These are phyloP conservation scores for Bubo scandiacus DNA, from an alignment of 2,113 vertebrate species.

Conservation along the genomic window DNA sequence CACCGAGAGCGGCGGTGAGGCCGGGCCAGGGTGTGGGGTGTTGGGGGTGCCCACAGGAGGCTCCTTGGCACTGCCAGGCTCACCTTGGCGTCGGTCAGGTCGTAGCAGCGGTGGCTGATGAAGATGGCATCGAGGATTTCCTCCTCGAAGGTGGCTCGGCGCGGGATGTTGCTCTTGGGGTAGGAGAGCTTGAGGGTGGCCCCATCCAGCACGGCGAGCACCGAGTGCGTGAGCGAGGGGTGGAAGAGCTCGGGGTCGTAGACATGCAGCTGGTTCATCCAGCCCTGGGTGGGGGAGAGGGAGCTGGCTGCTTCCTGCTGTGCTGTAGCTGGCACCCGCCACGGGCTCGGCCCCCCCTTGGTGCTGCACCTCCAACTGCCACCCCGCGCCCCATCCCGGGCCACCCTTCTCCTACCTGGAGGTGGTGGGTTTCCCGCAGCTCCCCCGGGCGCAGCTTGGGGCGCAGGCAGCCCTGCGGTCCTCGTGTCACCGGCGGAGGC, in stretches of 20 bases:
- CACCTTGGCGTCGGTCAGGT: constrained; percentile 82
- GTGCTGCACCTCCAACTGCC: background rate
- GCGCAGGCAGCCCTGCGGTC: background rate
- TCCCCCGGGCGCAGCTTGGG: constrained; percentile 23
- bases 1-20: background rate
- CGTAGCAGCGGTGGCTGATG: constrained; percentile 73
- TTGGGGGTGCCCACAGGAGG: accelerated
- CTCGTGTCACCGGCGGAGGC: background rate
- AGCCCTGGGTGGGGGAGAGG: constrained; percentile 73
- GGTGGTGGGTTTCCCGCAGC: background rate
- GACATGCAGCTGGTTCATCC: constrained; percentile 84
- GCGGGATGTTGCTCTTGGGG: constrained; percentile 78
- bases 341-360: accelerated
- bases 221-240: constrained; percentile 80
- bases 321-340: background rate
- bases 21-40: accelerated
- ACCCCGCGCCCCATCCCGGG: background rate
- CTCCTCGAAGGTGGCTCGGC: constrained; percentile 79
- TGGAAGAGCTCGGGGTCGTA: constrained; percentile 85
- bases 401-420: constrained; percentile 76
- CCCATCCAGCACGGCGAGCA: constrained; percentile 81
- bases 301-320: background rate
- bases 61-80: background rate
- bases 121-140: constrained; percentile 70
- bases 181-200: constrained; percentile 79